Conservation (phyloP, 2,888 invertebrate genomes). For the Eilema caniola region DNA sequence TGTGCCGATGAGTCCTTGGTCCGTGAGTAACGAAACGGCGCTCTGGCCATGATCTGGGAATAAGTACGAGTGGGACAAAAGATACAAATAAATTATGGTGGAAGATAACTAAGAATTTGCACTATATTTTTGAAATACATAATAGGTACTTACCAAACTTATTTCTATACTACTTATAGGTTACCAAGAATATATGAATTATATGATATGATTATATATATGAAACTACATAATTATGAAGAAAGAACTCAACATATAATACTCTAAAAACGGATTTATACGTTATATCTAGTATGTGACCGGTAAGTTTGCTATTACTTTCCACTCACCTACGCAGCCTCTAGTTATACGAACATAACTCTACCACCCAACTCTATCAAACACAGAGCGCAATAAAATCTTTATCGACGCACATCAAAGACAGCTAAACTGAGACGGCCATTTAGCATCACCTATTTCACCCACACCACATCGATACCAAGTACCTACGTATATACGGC, state of each 20-base stretch:
- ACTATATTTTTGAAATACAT: too few species aligned
- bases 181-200: neutral
- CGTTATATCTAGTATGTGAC: neutral
- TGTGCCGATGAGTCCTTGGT: too few species aligned
- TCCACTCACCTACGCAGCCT: constrained; percentile 3
- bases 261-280: neutral
- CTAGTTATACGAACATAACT: constrained; percentile 11
- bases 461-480: constrained; percentile 22
- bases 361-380: constrained; percentile 23
- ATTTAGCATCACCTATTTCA: constrained; percentile 25
- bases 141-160: neutral
- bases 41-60: too few species aligned
- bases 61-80: too few species aligned
- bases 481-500: constrained; percentile 34
- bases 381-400: constrained; percentile 21
- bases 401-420: constrained; percentile 27
- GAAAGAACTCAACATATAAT: neutral
- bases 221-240: neutral
- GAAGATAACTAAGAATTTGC: too few species aligned
- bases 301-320: constrained; percentile 12
- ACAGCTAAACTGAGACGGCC: constrained; percentile 23
- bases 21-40: too few species aligned
- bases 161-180: neutral
- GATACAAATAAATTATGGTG: too few species aligned
- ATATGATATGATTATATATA: too few species aligned